A percentile compares a stretch with the other conserved stretches of the same genome.
Conservation (phyloP, 1,140 invertebrate genomes). For the Bombus terrestris region DNA sequence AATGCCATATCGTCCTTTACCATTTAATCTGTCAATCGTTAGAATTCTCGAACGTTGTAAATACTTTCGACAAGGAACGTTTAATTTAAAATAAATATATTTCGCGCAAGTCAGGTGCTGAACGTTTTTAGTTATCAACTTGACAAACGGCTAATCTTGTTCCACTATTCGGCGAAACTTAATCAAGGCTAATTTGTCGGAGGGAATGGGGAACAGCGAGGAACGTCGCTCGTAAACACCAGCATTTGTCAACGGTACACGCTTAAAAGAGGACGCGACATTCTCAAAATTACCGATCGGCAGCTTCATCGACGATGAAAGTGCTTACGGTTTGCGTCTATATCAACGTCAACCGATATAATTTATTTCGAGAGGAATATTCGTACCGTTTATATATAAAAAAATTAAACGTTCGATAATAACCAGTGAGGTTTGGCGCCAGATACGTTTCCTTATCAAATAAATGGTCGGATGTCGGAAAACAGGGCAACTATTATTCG, state of each 20-base stretch:
- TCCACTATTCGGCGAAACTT: slow-evolving; percentile 21
- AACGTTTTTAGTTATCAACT: neutral
- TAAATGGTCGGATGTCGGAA: too few species aligned
- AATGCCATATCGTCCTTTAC: too few species aligned
- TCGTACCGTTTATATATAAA: too few species aligned
- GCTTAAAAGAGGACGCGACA: neutral
- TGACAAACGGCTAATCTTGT: neutral
- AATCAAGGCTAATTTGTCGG: slow-evolving; percentile 35
- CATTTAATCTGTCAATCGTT: neutral
- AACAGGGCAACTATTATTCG: too few species aligned
- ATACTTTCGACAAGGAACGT: too few species aligned
- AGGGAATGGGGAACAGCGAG: neutral
- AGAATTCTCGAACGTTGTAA: neutral
- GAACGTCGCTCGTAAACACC: slow-evolving; percentile 9
- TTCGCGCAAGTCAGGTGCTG: too few species aligned
- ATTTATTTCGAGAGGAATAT: too few species aligned
- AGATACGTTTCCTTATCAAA: too few species aligned
- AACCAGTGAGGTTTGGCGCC: too few species aligned
- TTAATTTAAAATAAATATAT: neutral
- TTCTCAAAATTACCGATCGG: slow-evolving; percentile 7
- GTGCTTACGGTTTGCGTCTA: neutral
- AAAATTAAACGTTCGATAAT: too few species aligned
- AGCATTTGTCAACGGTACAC: neutral
- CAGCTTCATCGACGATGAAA: neutral
- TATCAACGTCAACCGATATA: too few species aligned